A percentile compares a stretch with the other conserved stretches of the same genome.
Evolutionary conservation across 2,113 vertebrate species (phyloP).

Genomic region (Scopus umbretta): DNA sequence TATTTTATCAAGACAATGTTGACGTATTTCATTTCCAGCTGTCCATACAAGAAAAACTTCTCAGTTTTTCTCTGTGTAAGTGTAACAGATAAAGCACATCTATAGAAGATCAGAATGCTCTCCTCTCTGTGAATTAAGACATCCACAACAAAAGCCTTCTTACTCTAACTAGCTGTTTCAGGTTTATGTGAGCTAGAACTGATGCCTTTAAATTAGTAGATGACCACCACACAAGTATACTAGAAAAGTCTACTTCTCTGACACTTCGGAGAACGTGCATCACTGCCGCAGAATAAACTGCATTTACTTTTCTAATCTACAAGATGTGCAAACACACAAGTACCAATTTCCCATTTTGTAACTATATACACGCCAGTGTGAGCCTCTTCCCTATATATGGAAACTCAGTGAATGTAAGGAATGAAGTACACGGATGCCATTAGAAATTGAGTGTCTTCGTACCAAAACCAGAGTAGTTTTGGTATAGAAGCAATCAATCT

Average conservation of each 20-base stretch:
- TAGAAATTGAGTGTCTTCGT: not conserved
- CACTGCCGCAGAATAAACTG: not conserved
- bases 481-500: not conserved
- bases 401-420: not conserved
- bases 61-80: not conserved
- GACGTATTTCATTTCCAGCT: conserved; percentile 2
- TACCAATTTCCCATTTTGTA: not conserved
- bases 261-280: not conserved
- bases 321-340: not conserved
- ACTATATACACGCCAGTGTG: accelerated
- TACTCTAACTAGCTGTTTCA: not conserved
- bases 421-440: not conserved
- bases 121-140: not conserved
- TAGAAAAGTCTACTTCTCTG: not conserved
- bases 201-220: not conserved
- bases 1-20: not conserved
- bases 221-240: not conserved
- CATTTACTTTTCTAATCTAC: not conserved
- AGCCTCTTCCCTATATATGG: not conserved
- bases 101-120: not conserved
- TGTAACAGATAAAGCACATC: not conserved
- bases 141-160: not conserved
- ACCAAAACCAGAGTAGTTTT: not conserved
- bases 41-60: not conserved
- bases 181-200: not conserved